Base-by-base conservation (phyloP, 2,113 vertebrate species). In the Pterocles orientalis region DNA sequence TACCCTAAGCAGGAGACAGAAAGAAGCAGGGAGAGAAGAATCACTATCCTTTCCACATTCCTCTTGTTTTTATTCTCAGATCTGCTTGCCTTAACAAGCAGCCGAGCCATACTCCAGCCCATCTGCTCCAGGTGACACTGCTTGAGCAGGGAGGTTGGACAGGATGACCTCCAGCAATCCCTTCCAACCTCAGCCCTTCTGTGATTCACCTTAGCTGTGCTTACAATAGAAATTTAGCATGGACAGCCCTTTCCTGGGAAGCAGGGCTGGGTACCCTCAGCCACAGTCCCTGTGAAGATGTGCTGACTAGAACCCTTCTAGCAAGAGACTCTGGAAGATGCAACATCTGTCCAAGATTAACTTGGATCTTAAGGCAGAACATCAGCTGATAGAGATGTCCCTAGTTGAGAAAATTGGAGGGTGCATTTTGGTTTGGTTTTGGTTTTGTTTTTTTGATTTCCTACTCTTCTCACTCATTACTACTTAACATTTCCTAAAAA, bases 381-480 rank as follows among this genome's bases (percentile, higher is more conserved):
- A 41, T 24, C 24, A 61, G 15, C 8, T 2, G 9, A 34, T 9
- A 41, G 12, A 4, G 43, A 23, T 39, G 18, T 16, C 69, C 25
- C 15, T 33, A 23, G 31, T 4, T 62, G 47, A 81, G 64, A 66
- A 92, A 88, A 80, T 8, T 12, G 57, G 21, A 25, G 2, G 2
- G 5, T 4, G 1, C 0, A 5, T 5, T 65, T 62, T 51, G 5
- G 10, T 21, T 64, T 65, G 34, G 18, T 45, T 58, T 4, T 19
- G 14, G 47, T 75, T 53, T n/a, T 4, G 7, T 28, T 53, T 53
- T 53, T 53, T 53, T 26, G 28, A 24, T 61, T 76, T 34, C 6
- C 10, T 68, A 4, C 17, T 81, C 3, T 68, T 73, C 21, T 78
- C 28, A 41, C 4, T 57, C 4, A 1, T 6, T 56, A n/a, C 4